Percentiles rank a stretch among this genome's conserved stretches.
These are phyloP conservation scores for Ganaspis brasiliensis DNA, from an alignment of 2,888 invertebrate species.

Conservation along the genomic window DNA sequence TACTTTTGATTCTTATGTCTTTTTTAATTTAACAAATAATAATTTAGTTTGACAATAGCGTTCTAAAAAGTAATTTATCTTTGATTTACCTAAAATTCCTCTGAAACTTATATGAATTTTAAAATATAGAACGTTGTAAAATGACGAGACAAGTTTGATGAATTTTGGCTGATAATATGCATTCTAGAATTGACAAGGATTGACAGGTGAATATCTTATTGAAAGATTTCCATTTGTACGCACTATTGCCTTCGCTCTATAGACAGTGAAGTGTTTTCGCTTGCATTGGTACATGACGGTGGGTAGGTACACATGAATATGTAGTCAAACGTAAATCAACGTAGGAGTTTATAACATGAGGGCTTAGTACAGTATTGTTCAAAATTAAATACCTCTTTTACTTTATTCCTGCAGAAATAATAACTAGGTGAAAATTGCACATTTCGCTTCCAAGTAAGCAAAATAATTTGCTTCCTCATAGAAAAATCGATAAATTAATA, in stretches of 20 bases:
- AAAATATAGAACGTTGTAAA: not conserved
- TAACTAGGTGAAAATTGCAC: too few relatives aligned
- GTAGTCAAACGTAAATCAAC: slow-evolving; percentile 17
- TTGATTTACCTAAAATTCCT: too few relatives aligned
- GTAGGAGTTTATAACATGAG: not conserved
- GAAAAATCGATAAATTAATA: too few relatives aligned
- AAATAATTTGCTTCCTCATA: too few relatives aligned
- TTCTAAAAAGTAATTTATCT: too few relatives aligned
- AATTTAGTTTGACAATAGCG: too few relatives aligned
- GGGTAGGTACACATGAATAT: slow-evolving; percentile 10
- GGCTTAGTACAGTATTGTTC: not conserved
- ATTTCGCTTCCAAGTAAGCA: too few relatives aligned
- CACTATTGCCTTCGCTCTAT: slow-evolving; percentile 21
- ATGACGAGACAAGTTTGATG: not conserved
- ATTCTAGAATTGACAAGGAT: slow-evolving; percentile 5
- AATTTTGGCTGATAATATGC: not conserved
- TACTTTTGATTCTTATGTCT: too few relatives aligned
- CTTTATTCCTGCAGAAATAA: not conserved
- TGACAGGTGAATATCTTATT: not conserved
- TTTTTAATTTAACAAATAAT: too few relatives aligned
- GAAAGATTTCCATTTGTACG: slow-evolving; percentile 23
- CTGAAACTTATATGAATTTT: not conserved
- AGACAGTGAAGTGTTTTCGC: not conserved
- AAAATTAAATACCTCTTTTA: not conserved
- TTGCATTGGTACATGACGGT: not conserved